Conservation (phyloP, 2,797 vertebrate genomes). For the Falco biarmicus region DNA sequence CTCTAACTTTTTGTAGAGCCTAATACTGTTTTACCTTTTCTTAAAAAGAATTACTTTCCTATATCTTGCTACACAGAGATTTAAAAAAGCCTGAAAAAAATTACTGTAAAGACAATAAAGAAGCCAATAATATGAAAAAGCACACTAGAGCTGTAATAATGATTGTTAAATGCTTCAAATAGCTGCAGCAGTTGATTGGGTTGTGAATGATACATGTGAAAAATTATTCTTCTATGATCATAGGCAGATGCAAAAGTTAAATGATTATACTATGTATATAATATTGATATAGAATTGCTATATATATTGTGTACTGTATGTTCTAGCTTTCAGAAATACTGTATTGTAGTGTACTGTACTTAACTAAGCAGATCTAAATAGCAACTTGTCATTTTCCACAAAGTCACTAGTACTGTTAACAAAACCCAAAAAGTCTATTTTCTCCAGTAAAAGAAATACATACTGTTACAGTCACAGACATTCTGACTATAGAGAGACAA, state of each 20-base stretch:
- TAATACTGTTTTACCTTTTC: constrained; percentile 60
- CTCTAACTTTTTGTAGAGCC: constrained; percentile 42
- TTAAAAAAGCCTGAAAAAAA: constrained; percentile 63
- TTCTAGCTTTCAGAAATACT: constrained; percentile 83
- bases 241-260: constrained; percentile 79
- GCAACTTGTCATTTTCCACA: constrained; percentile 78
- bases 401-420: constrained; percentile 81
- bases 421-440: constrained; percentile 69
- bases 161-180: constrained; percentile 73
- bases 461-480: constrained; percentile 78
- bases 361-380: constrained; percentile 82
- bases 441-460: constrained; percentile 79
- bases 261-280: constrained; percentile 81
- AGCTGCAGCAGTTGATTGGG: constrained; percentile 73
- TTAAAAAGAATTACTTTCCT: constrained; percentile 62
- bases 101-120: constrained; percentile 71
- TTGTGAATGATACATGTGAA: constrained; percentile 78
- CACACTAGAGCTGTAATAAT: constrained; percentile 72
- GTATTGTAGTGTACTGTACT: constrained; percentile 81
- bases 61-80: constrained; percentile 67
- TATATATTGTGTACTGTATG: constrained; percentile 80
- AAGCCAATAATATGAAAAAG: constrained; percentile 77
- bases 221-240: constrained; percentile 75
- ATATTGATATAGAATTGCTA: constrained; percentile 79
- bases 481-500: constrained; percentile 79